Evolutionary conservation across 2,888 invertebrate genomes (phyloP).

Genomic region (Idaea dimidiata): DNA sequence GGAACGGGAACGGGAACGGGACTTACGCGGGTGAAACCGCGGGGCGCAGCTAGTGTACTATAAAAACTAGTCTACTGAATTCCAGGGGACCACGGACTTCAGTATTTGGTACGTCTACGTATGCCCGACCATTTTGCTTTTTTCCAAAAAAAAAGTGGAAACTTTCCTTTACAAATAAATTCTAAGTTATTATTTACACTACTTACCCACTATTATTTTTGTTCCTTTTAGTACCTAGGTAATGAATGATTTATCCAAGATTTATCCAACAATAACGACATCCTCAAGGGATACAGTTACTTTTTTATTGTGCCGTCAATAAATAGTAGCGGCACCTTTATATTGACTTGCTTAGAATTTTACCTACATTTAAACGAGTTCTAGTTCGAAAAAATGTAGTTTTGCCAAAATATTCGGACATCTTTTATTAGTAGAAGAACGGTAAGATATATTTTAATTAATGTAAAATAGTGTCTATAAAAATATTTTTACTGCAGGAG

Average conservation of each 20-base stretch:
- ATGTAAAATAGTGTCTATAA: constrained; percentile 4
- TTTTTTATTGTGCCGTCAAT: not conserved
- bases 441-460: constrained; percentile 4
- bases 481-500: constrained; percentile 1
- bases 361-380: not conserved
- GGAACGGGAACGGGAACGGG: too few species aligned
- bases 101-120: too few species aligned
- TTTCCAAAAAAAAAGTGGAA: too few species aligned
- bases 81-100: too few species aligned
- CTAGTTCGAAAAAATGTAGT: not conserved
- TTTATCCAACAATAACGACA: not conserved
- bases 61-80: too few species aligned
- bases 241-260: not conserved
- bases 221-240: not conserved
- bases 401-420: constrained; percentile 1
- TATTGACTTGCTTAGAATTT: not conserved
- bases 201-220: not conserved
- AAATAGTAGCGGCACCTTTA: constrained; percentile 1
- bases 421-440: not conserved
- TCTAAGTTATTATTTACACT: too few species aligned
- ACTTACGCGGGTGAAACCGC: too few species aligned
- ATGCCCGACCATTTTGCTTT: too few species aligned
- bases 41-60: too few species aligned
- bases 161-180: too few species aligned
- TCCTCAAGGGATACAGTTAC: not conserved